Base-by-base conservation (phyloP, 2,797 vertebrate species). In the Microctenopoma steveboyesi region DNA sequence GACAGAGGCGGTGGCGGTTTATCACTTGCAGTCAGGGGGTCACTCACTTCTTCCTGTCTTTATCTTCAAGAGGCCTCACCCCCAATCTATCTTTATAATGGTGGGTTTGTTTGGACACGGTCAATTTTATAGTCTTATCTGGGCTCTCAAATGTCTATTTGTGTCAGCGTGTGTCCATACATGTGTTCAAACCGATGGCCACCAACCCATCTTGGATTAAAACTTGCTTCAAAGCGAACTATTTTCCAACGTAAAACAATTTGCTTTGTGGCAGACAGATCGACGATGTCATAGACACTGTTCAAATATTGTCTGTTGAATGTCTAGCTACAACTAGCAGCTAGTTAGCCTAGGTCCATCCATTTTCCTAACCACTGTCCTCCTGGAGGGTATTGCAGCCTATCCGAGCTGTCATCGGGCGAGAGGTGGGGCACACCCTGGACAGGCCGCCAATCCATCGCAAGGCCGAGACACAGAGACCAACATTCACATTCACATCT, bases 31-130 rank as follows among this genome's bases (percentile, higher is more conserved):
- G 86, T 81, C 83, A 81, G 82, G 74, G 78, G 85, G 79, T 88
- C 72, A 69, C 81, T 78, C 82, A 76, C 81, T 77, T 87, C 84
- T 78, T 70, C 50, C 83, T 67, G 81, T 86, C 84, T 89, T 91
- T 88, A 91, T 77, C 83, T 88, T 82, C 72, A 73, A 88, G 85
- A 89, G 84, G 70, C 72, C 87, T 87, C 79, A 88, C 59, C 87
- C 76, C 52, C 68, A 76, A 89, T 89, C 79, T 76, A 71, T 91
- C 87, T 89, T 74, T 51, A 77, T 87, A 87, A 90, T 67, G 80
- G 69, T 9, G 69, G 60, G 65, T 72, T 81, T 88, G 85, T 89
- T 90, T 89, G 78, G 85, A 85, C 84, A 74, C 30, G 53, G 79
- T 81, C 86, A 78, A 74, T 90, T 87, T 88, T 84, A 88, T 74